Evolutionary conservation across 2,113 vertebrate genomes (phyloP).

Genomic region (Axis porcinus): DNA sequence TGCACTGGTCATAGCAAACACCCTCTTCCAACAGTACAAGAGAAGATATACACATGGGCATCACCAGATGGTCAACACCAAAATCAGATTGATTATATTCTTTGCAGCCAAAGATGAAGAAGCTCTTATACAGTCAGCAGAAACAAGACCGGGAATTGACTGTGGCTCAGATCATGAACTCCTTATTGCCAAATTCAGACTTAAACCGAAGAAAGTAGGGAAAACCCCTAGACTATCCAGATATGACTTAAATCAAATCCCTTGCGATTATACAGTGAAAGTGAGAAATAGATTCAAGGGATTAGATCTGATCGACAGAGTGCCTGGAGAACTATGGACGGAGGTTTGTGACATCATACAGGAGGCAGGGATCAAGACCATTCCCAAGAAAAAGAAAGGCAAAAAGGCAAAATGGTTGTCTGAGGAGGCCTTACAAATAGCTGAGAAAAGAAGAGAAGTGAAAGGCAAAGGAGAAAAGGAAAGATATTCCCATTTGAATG

Average conservation of each 20-base stretch:
- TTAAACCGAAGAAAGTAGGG: background rate
- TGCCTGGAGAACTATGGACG: background rate
- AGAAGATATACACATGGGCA: background rate
- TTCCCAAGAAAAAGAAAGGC: background rate
- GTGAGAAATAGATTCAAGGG: background rate
- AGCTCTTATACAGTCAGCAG: background rate
- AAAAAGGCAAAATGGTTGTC: background rate
- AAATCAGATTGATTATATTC: background rate
- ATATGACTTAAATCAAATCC: background rate
- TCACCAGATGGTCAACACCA: background rate
- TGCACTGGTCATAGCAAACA: background rate
- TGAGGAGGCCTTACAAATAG: background rate
- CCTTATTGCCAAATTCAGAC: background rate
- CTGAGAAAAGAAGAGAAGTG: background rate
- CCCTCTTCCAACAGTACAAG: background rate
- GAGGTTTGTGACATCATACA: background rate
- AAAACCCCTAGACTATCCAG: background rate
- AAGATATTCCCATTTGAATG: background rate
- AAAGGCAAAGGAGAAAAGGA: background rate
- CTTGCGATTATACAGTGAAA: background rate
- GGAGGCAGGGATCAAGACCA: background rate
- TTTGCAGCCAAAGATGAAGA: background rate
- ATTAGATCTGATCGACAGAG: background rate
- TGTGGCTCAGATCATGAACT: background rate
- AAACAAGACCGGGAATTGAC: background rate